A percentile compares a stretch with the other conserved stretches of the same genome.
Conservation (phyloP, 2,888 invertebrate species). For the Tricholauxania praeusta region DNA sequence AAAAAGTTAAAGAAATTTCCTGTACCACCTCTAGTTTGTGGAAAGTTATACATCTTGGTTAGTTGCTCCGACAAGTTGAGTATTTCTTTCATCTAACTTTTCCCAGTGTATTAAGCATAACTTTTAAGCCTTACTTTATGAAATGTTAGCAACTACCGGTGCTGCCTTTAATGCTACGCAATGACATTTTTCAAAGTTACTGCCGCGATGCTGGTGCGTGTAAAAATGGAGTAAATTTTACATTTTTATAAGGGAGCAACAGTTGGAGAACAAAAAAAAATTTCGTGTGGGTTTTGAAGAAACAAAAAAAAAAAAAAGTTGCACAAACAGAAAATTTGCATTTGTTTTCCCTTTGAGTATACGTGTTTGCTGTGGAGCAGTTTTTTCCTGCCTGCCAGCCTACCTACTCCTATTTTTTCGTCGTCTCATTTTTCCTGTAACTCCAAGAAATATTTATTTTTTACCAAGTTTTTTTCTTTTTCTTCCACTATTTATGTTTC, state of each 20-base stretch:
- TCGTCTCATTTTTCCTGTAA: too few species aligned
- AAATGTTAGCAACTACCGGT: constrained; percentile 4
- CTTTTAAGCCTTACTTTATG: background rate
- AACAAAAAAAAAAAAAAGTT: background rate
- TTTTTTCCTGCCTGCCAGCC: too few species aligned
- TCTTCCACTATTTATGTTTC: background rate
- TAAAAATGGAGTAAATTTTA: constrained; percentile 23
- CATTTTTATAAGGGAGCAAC: background rate
- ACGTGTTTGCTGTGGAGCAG: background rate
- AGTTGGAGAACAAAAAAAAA: background rate
- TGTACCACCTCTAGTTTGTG: too few species aligned
- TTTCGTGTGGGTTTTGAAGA: constrained; percentile 14
- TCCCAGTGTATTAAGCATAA: too few species aligned
- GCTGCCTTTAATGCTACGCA: constrained; percentile 10
- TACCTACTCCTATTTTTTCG: too few species aligned
- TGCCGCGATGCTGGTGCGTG: constrained; percentile 9
- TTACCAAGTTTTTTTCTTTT: background rate
- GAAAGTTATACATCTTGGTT: too few species aligned
- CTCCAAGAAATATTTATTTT: background rate
- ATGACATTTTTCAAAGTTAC: background rate
- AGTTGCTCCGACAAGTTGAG: too few species aligned
- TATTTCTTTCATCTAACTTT: too few species aligned
- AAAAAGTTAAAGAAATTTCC: too few species aligned
- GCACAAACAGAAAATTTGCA: background rate
- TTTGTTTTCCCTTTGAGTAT: constrained; percentile 22